phyloP scores from a whole-genome alignment of 1,140 invertebrate genomes.

The Vanessa atalanta region DNA sequence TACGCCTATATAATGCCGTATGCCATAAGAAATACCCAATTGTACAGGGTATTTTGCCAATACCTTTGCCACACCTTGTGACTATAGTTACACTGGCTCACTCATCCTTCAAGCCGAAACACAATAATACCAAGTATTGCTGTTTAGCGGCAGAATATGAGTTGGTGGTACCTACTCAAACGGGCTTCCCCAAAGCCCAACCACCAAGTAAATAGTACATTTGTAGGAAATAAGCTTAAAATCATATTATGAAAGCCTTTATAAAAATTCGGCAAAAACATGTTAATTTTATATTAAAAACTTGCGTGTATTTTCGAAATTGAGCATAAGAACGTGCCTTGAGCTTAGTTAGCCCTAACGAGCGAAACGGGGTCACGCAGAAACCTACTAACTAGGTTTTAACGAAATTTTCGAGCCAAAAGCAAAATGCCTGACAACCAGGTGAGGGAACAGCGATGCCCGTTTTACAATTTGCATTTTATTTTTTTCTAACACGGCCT shows the following conservation, averaged over 20 bases:
- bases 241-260: neutral
- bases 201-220: too few species aligned
- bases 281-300: neutral
- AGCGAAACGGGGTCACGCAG: slow-evolving; percentile 26
- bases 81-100: too few species aligned
- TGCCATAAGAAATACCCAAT: too few species aligned
- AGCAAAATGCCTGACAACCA: slow-evolving; percentile 3
- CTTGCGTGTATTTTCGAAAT: neutral
- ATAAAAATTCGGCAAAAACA: neutral
- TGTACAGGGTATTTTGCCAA: too few species aligned
- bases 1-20: too few species aligned
- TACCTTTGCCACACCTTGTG: too few species aligned
- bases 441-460: neutral
- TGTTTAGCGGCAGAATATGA: too few species aligned
- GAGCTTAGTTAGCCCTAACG: slow-evolving; percentile 18
- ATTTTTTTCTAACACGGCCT: neutral
- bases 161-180: too few species aligned
- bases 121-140: too few species aligned
- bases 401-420: slow-evolving; percentile 16
- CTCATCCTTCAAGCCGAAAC: too few species aligned
- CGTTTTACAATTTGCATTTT: slow-evolving; percentile 13
- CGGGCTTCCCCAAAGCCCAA: too few species aligned
- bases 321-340: slow-evolving; percentile 22
- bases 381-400: neutral
- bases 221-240: too few species aligned